Evolutionary conservation across 2,888 invertebrate species (phyloP), one percentile per base, ranked within the genome.

Genomic region (Agrypnus murinus): DNA sequence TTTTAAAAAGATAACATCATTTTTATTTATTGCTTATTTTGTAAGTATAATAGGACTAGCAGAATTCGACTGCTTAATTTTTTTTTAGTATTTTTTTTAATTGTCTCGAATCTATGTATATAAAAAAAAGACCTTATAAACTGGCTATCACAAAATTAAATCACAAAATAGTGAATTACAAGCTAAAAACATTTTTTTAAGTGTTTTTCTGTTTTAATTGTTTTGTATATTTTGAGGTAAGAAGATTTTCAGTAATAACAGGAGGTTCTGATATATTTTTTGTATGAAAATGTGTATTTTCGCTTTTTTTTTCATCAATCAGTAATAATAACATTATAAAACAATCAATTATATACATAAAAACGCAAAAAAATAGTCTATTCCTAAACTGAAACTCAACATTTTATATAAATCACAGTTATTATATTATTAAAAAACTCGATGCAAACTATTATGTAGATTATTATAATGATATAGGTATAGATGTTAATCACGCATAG

Each of bases 321-420:
- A 25, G 25, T 5, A 25, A 5, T 5, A 15, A 63, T 71, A 63
- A 67, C 53, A 45, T 48, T 64, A 66, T n/a, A 58, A 64, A 67
- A 64, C 43, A 38, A 38, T n/a, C 57, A 67, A 70, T 65, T 69
- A 70, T 65, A 31, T 65, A 64, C 65, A 71, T 58, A 63, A 67
- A 70, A 71, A 71, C 53, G 45, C 64, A 32, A 48, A 71, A 63
- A 59, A 67, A 71, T 60, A 43, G 31, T 32, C 50, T 60, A 46
- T 58, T 53, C 66, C 60, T 62, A 65, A 74, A 71, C 65, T 38
- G 65, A 69, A 73, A 73, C 63, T 73, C 66, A 73, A 71, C 53
- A 63, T 74, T 57, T 58, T 72, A 74, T 75, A 74, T 75, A 76
- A 79, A 79, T 79, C 79, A 79, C 79, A 79, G 79, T 77, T 77